Evolutionary conservation across 2,113 vertebrate genomes (phyloP), one percentile per base, ranked within the genome.

Genomic region (Tyrannus savana): DNA sequence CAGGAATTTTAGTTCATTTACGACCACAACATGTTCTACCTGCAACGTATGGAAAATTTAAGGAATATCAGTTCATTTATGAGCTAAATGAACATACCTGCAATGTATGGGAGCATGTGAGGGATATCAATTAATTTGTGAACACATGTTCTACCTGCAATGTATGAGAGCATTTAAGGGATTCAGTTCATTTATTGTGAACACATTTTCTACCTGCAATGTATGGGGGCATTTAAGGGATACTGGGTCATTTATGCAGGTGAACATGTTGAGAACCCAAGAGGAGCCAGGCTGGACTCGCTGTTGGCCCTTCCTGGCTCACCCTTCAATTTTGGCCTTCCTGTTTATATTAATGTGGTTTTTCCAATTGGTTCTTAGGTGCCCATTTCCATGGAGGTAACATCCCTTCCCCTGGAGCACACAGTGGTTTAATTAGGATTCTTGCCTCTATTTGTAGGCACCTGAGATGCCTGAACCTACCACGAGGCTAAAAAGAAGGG

Each of bases 161-260:
- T 9, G 14, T 50, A 50, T 50, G 49, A 15, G 24, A 50, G 4
- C 4, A 50, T 27, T 27, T 50, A 50, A 14, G 49, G 49, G 8
- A 27, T 50, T 50, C 8, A 27, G 24, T 50, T 27, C 49, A 25
- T 25, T 50, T 24, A 49, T 6, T 47, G 46, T 47, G 22, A 47
- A 23, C 47, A 47, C 47, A 37, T 37, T 37, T 37, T 37, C 37
- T 37, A 37, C 24, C 24, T 52, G 25, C 50, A 52, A 8, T 2
- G 25, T 6, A 21, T 1, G 11, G 30, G 47, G 27, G 37, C 3
- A 3, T 9, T 24, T 28, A 30, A 18, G 30, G 25, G 41, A 16
- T 2, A 19, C 0, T 5, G 25, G 4, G 18, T 14, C 35, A 4
- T 27, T 42, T 10, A 16, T 16, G 35, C 3, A 1, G 15, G 68